Evolutionary conservation across 2,113 vertebrate species (phyloP), one percentile per base, ranked within the genome.

Genomic region (Otus sunia): DNA sequence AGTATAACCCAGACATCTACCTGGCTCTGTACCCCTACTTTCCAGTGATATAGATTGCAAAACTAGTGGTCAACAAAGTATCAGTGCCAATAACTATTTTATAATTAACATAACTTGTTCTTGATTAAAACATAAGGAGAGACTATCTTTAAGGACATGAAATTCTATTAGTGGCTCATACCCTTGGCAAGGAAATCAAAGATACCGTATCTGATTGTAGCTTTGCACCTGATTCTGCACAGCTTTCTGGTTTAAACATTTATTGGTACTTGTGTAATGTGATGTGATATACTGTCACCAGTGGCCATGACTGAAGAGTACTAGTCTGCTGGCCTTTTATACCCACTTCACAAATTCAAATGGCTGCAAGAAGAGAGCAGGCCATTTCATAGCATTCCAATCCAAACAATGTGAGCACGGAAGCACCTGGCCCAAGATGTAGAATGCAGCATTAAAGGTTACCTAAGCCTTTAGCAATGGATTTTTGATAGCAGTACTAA

Each of bases 401-500:
- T 5, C 23, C 0, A 0, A 91, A 41, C 21, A 9, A 50, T 4
- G 21, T 3, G 13, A 92, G 59, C 59, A 34, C 16, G 18, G 1
- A 13, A 66, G 23, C 18, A 30, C 11, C 73, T 5, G 19, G 63
- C 27, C 45, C 3, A 12, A 64, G 26, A 17, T 20, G 15, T 0
- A 36, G 36, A 66, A 32, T 0, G 1, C 19, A 45, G 39, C 25
- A 34, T 20, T 20, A 20, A 49, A 73, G 52, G 62, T 43, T 36
- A 22, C 21, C 66, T 7, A 73, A 58, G 55, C 43, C n/a, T 66
- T 78, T 52, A 94, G 43, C 3, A 10, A 36, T 4, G 16, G 41
- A 21, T 39, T 60, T 95, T 86, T 66, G 55, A n/a, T 9, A 67
- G 15, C 76, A 71, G 86, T 34, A 45, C 82, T 30, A 8, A 13